A percentile compares a stretch with the other conserved stretches of the same genome.
Conservation (phyloP, 2,113 vertebrate species). For the Chascanopsetta lugubris region DNA sequence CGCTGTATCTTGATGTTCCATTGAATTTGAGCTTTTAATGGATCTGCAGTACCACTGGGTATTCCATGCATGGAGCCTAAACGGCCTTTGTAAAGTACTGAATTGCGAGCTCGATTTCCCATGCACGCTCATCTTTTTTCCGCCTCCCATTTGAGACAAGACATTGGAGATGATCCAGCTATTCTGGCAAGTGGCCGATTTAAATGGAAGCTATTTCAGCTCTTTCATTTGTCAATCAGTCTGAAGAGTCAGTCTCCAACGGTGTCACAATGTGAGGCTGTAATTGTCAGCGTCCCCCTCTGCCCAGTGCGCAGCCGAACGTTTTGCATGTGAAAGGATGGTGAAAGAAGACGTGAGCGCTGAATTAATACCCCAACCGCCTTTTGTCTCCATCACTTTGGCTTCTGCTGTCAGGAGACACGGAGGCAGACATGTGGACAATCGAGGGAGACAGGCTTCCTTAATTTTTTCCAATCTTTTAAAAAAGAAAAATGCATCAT, state of each 20-base stretch:
- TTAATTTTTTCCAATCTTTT: constrained; percentile 3
- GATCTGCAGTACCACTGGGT: constrained; percentile 47
- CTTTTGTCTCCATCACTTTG: constrained; percentile 74
- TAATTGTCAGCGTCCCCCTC: constrained; percentile 75
- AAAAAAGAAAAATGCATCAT: constrained; percentile 22
- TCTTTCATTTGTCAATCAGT: constrained; percentile 82
- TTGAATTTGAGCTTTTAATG: constrained; percentile 63
- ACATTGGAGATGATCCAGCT: constrained; percentile 75
- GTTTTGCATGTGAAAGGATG: constrained; percentile 82
- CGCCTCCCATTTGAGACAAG: constrained; percentile 72
- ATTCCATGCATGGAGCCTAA: constrained; percentile 60
- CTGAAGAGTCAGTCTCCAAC: constrained; percentile 65
- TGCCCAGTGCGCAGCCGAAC: constrained; percentile 48
- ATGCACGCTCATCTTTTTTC: constrained; percentile 64
- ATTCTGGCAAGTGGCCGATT: constrained; percentile 67
- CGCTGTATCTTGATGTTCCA: constrained; percentile 43
- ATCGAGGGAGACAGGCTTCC: constrained; percentile 36
- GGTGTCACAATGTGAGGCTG: constrained; percentile 60
- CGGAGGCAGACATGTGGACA: constrained; percentile 53
- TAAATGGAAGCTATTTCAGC: constrained; percentile 74
- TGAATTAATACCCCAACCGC: constrained; percentile 71
- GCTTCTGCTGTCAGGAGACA: constrained; percentile 64
- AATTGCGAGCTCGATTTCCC: constrained; percentile 71
- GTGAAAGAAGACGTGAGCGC: constrained; percentile 63
- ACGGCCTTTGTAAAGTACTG: constrained; percentile 68